Evolutionary conservation across 2,888 invertebrate species (phyloP).

Genomic region (Escarpia spicata): DNA sequence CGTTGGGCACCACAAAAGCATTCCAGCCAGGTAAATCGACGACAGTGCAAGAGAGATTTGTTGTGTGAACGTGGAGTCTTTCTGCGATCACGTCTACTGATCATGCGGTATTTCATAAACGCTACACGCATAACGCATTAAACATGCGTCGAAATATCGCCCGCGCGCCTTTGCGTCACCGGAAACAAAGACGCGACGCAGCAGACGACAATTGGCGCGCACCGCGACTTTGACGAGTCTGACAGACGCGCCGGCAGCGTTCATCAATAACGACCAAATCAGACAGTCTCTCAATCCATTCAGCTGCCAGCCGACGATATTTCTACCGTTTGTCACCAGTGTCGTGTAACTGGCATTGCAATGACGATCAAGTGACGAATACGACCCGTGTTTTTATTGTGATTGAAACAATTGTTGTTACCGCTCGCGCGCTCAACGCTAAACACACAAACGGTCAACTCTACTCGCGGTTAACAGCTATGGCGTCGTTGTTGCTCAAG

Average conservation of each 20-base stretch:
- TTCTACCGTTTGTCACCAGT: not conserved
- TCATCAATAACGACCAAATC: constrained; percentile 10
- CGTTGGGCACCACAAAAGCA: not conserved
- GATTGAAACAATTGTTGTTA: not conserved
- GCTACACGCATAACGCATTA: constrained; percentile 3
- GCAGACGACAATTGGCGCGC: not conserved
- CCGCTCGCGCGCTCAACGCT: not conserved
- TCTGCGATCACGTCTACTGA: not conserved
- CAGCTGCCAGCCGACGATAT: not conserved
- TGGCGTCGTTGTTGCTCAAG: not conserved
- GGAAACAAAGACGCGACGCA: not conserved
- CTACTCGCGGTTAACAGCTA: not conserved
- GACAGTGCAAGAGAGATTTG: not conserved
- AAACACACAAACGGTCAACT: not conserved
- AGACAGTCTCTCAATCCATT: not conserved
- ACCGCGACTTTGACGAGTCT: not conserved
- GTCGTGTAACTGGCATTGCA: not conserved
- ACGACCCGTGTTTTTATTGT: not conserved
- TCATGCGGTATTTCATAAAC: not conserved
- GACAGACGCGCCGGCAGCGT: constrained; percentile 10
- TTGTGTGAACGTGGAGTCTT: not conserved
- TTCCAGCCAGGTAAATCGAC: not conserved
- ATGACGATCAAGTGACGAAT: not conserved
- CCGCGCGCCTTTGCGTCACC: constrained; percentile 1
- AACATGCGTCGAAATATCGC: not conserved